Conservation (phyloP, 2,888 invertebrate species). For the Gerris lacustris region DNA sequence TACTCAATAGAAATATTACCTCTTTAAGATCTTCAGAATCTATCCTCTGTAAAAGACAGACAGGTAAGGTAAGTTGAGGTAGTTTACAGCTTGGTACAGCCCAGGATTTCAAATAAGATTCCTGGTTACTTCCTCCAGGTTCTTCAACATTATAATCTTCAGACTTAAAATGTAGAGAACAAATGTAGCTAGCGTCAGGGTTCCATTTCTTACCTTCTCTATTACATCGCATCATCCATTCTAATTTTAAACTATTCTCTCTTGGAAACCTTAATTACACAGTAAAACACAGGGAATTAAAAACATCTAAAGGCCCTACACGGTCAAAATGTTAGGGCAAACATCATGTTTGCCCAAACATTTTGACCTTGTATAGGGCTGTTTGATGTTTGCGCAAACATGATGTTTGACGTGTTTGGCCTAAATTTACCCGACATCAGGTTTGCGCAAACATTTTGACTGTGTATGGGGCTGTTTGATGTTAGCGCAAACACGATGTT, state of each 20-base stretch:
- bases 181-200: not conserved
- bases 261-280: not conserved
- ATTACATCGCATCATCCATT: not conserved
- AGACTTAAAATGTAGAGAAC: not conserved
- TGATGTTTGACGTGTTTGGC: too few relatives aligned
- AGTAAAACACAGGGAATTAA: too few relatives aligned
- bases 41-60: not conserved
- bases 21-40: not conserved
- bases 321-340: too few relatives aligned
- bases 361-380: too few relatives aligned
- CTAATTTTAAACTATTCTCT: not conserved
- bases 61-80: not conserved
- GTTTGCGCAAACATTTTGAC: too few relatives aligned
- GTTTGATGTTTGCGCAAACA: too few relatives aligned
- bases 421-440: too few relatives aligned
- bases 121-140: not conserved
- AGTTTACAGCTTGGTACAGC: not conserved
- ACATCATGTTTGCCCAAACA: too few relatives aligned
- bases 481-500: too few relatives aligned
- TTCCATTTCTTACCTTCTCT: not conserved
- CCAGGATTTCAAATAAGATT: not conserved
- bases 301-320: too few relatives aligned
- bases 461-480: too few relatives aligned
- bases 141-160: not conserved
- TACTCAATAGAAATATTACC: not conserved